Evolutionary conservation across 2,888 invertebrate genomes (phyloP).

Genomic region (Synergus umbraculus): DNA sequence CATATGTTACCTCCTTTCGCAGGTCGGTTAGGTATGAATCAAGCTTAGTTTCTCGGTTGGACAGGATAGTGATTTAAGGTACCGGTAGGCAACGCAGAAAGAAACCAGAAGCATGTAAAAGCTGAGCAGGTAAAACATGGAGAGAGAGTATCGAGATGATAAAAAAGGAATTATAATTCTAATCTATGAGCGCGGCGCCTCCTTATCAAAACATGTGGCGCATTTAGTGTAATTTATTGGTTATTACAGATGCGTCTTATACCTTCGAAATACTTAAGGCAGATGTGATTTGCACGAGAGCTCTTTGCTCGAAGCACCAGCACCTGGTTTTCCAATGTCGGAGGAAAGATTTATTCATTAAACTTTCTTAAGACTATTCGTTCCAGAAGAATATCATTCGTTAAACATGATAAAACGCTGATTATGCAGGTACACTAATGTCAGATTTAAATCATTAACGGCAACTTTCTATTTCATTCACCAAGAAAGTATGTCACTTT

Average conservation of each 20-base stretch:
- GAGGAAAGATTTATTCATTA: slow-evolving; percentile 18
- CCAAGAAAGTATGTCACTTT: neutral
- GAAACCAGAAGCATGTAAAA: slow-evolving; percentile 47
- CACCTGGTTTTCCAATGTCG: neutral
- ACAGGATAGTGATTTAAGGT: slow-evolving; percentile 39
- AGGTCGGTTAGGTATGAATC: slow-evolving; percentile 35
- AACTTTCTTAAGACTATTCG: neutral
- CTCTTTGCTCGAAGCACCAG: neutral
- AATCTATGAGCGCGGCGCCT: slow-evolving; percentile 51
- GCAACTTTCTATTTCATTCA: neutral
- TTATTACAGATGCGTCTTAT: slow-evolving; percentile 57
- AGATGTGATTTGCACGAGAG: neutral
- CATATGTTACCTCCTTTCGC: slow-evolving; percentile 11
- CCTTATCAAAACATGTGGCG: slow-evolving; percentile 69
- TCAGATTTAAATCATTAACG: neutral
- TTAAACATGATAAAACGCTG: neutral
- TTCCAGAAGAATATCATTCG: neutral
- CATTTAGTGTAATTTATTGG: slow-evolving; percentile 70
- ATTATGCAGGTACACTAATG: neutral
- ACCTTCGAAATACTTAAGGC: neutral
- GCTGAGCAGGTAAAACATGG: slow-evolving; percentile 50
- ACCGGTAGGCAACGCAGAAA: slow-evolving; percentile 8
- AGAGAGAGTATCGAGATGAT: slow-evolving; percentile 52
- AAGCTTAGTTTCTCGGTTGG: slow-evolving; percentile 27
- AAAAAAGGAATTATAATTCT: slow-evolving; percentile 52